phyloP scores from a whole-genome alignment of 2,113 vertebrate species.

The Sceloporus undulatus region DNA sequence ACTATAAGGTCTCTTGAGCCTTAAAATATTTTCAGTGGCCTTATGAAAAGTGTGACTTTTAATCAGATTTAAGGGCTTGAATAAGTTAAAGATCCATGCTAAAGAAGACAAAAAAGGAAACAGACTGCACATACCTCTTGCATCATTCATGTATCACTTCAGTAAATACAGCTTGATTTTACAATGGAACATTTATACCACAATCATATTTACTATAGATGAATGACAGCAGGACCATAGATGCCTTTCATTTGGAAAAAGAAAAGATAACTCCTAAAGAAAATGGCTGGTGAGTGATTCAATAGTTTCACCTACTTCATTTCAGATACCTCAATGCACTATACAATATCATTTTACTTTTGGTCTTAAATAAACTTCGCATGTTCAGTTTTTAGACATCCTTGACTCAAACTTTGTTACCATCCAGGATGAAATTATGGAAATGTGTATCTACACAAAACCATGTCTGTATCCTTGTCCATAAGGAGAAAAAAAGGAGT shows the following conservation, averaged over 20 bases:
- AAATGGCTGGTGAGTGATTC: slow-evolving; percentile 34
- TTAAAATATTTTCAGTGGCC: slow-evolving; percentile 24
- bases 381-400: background rate
- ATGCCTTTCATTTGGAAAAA: slow-evolving; percentile 44
- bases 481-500: background rate
- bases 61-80: slow-evolving; percentile 23
- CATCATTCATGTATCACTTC: background rate
- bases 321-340: background rate
- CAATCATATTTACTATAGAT: slow-evolving; percentile 24
- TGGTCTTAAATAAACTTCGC: background rate
- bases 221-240: background rate
- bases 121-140: background rate
- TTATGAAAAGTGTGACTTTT: slow-evolving; percentile 48
- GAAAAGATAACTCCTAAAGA: slow-evolving; percentile 32
- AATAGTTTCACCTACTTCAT: slow-evolving; percentile 44
- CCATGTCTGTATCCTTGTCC: background rate
- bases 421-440: background rate
- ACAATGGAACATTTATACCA: background rate
- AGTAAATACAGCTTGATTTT: slow-evolving; percentile 8
- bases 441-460: too few relatives aligned
- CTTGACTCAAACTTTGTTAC: background rate
- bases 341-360: background rate
- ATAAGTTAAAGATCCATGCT: background rate
- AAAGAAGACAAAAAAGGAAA: slow-evolving; percentile 7
- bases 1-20: background rate